Evolutionary conservation across 2,888 invertebrate species (phyloP).

Genomic region (Marasmarcha lunaedactyla): DNA sequence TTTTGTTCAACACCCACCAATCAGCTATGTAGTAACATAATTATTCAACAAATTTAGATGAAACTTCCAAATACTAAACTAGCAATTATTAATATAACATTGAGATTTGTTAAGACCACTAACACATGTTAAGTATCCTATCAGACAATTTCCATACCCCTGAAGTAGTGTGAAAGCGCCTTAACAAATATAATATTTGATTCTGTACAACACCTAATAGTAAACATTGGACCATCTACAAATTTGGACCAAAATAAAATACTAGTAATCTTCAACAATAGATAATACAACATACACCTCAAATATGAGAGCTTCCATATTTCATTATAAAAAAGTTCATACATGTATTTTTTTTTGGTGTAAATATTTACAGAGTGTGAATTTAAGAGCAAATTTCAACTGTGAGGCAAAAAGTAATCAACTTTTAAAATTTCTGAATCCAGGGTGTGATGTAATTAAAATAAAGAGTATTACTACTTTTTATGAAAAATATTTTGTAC

Average conservation of each 20-base stretch:
- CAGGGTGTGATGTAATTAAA: too few relatives aligned
- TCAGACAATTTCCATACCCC: slow-evolving; percentile 12
- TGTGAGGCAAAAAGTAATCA: too few relatives aligned
- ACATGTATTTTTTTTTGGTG: slow-evolving; percentile 14
- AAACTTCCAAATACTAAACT: slow-evolving; percentile 27
- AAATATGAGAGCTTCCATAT: slow-evolving; percentile 29
- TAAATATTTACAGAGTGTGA: neutral
- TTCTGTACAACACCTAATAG: slow-evolving; percentile 37
- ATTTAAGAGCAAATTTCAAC: neutral
- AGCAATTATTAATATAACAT: slow-evolving; percentile 15
- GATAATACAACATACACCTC: slow-evolving; percentile 32
- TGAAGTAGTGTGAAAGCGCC: slow-evolving; percentile 21
- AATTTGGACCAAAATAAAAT: slow-evolving; percentile 59
- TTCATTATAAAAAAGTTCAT: slow-evolving; percentile 23
- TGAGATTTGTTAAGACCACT: slow-evolving; percentile 18
- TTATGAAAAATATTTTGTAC: too few relatives aligned
- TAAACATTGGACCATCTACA: slow-evolving; percentile 52
- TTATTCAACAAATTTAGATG: slow-evolving; percentile 19
- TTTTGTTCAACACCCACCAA: slow-evolving; percentile 12
- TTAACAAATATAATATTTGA: slow-evolving; percentile 24
- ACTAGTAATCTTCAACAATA: slow-evolving; percentile 59
- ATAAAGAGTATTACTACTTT: too few relatives aligned
- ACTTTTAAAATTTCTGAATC: too few relatives aligned
- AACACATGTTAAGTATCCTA: slow-evolving; percentile 3
- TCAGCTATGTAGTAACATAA: slow-evolving; percentile 13